Conservation (phyloP, 1,140 invertebrate species). For the Leptoteleia sp. region DNA sequence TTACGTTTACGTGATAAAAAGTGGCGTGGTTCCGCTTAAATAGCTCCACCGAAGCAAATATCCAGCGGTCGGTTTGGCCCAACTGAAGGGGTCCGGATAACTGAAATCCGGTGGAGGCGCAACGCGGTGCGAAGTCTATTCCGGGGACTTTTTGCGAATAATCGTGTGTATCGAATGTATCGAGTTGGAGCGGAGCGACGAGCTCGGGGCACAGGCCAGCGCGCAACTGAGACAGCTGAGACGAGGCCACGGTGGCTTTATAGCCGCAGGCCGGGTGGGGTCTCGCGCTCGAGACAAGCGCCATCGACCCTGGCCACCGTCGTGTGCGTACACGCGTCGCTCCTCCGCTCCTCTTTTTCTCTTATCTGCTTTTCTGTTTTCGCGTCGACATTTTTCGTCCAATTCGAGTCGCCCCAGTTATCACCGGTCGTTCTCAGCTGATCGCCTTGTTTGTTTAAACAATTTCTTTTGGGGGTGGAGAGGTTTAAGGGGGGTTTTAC, state of each 20-base stretch:
- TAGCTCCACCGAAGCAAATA: background rate
- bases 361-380: conserved; percentile 10
- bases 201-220: conserved; percentile 4
- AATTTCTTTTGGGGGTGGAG: no score
- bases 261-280: conserved; percentile 54
- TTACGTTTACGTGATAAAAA: background rate
- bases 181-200: no score
- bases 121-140: no score
- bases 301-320: conserved; percentile 34
- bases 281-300: conserved; percentile 35
- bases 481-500: no score
- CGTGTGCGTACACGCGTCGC: conserved; percentile 11
- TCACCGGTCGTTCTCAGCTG: no score
- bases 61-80: background rate
- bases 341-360: conserved; percentile 2
- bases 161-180: no score
- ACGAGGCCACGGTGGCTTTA: conserved; percentile 58
- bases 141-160: no score
- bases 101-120: conserved; percentile 1
- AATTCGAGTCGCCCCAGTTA: no score
- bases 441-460: background rate
- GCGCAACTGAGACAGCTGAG: conserved; percentile 58
- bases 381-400: background rate
- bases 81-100: background rate
- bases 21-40: background rate